Conservation (phyloP, 2,888 invertebrate genomes). For the Andricus curvator region DNA sequence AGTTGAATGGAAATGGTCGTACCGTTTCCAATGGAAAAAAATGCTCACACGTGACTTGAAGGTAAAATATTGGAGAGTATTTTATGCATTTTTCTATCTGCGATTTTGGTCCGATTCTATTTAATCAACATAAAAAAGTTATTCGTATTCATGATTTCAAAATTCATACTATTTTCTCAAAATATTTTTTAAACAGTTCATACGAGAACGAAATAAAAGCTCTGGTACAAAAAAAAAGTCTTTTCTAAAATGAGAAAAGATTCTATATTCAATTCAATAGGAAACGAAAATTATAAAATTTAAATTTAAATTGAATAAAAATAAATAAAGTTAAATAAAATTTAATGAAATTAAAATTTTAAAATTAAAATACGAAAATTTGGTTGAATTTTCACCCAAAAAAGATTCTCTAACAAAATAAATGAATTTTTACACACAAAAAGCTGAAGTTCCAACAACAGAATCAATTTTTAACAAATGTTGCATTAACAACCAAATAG, state of each 20-base stretch:
- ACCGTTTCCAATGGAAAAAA: conserved; percentile 27
- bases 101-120: background rate
- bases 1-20: conserved; percentile 22
- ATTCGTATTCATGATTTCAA: background rate
- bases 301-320: no score
- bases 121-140: background rate
- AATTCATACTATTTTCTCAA: background rate
- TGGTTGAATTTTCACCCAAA: no score
- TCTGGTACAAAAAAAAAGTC: background rate
- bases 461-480: no score
- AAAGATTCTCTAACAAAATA: no score
- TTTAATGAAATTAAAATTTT: no score
- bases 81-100: conserved; percentile 17
- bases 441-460: no score
- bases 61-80: conserved; percentile 19
- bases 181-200: background rate
- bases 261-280: background rate
- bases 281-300: no score
- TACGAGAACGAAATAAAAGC: background rate
- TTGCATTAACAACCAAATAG: no score
- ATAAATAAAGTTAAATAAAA: no score
- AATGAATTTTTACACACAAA: no score
- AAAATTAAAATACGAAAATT: no score
- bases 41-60: conserved; percentile 34
- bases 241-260: background rate